Conservation (phyloP, 2,888 invertebrate genomes). For the Exephanes ischioxanthus region DNA sequence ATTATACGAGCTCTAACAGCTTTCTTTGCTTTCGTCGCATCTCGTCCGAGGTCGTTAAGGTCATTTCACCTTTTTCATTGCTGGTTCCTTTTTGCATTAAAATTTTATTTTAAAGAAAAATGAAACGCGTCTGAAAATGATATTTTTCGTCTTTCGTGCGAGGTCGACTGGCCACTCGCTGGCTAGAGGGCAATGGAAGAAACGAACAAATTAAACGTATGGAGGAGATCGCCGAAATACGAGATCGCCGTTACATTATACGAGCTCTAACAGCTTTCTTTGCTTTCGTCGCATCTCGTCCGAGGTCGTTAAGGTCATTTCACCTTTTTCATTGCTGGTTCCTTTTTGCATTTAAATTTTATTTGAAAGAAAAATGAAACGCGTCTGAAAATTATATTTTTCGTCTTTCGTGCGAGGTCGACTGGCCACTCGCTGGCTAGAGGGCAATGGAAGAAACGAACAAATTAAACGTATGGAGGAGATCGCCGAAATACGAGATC, state of each 20-base stretch:
- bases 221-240: too few species aligned
- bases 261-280: constrained; percentile 13
- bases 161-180: too few species aligned
- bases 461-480: too few species aligned
- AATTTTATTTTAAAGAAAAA: background rate
- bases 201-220: too few species aligned
- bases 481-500: constrained; percentile 70
- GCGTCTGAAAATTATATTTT: background rate
- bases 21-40: background rate
- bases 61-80: background rate
- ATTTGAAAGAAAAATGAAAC: background rate
- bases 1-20: constrained; percentile 32
- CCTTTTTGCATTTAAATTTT: background rate
- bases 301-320: background rate
- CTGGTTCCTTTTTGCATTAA: background rate
- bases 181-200: too few species aligned
- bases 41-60: background rate
- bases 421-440: too few species aligned
- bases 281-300: background rate
- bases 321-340: background rate
- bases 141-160: background rate
- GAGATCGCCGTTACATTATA: constrained; percentile 61
- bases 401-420: background rate
- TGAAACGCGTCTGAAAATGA: background rate
- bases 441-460: too few species aligned